Percentiles rank a stretch among this genome's conserved stretches.
phyloP scores from a whole-genome alignment of 2,888 invertebrate species.

The Melieria omissa region DNA sequence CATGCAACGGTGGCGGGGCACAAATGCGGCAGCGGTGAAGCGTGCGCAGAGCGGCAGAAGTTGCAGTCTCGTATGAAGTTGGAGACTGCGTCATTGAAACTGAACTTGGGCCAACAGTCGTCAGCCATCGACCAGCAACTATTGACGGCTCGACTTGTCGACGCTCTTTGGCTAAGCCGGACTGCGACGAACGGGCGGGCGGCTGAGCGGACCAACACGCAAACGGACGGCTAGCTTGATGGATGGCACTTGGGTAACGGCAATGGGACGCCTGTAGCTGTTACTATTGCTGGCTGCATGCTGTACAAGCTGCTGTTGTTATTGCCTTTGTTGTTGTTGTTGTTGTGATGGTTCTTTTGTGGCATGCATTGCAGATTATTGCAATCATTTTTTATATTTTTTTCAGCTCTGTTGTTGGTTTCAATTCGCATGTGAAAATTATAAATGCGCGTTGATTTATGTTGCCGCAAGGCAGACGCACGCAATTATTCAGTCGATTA shows the following conservation, averaged over 20 bases:
- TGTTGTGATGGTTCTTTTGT: constrained; percentile 27
- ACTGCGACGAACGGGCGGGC: too few species aligned
- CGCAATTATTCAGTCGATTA: constrained; percentile 23
- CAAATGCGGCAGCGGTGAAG: too few species aligned
- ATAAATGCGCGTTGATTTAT: constrained; percentile 38
- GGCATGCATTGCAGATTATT: constrained; percentile 19
- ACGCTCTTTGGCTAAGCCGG: too few species aligned
- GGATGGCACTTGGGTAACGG: too few species aligned
- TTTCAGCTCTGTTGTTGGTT: constrained; percentile 13
- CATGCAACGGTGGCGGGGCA: too few species aligned
- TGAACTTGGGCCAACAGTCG: too few species aligned
- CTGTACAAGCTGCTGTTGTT: constrained; percentile 21
- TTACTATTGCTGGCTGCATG: constrained; percentile 31
- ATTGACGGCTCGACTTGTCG: too few species aligned
- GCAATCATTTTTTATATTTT: neutral
- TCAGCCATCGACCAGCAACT: too few species aligned
- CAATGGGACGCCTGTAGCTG: too few species aligned
- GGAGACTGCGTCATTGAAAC: too few species aligned
- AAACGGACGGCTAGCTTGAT: neutral
- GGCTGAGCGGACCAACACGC: neutral
- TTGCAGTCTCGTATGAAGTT: too few species aligned
- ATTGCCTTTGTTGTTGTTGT: constrained; percentile 23
- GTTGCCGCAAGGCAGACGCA: constrained; percentile 26
- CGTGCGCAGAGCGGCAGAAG: too few species aligned
- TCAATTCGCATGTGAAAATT: constrained; percentile 33